These are phyloP conservation scores for Synergus japonicus DNA, from an alignment of 2,888 invertebrate species.

Conservation along the genomic window DNA sequence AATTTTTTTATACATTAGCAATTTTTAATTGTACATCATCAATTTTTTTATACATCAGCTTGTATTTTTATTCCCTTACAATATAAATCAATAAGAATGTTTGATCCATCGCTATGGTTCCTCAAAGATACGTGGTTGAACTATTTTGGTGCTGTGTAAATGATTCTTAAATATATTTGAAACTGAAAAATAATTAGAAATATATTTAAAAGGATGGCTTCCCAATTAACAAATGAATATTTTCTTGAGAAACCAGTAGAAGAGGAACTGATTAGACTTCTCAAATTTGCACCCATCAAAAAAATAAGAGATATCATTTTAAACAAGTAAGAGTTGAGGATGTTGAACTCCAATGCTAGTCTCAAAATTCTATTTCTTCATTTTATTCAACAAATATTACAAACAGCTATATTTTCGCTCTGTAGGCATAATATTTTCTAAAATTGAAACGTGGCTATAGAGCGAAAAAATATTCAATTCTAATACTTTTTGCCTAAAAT, in stretches of 20 bases:
- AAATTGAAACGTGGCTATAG: no score
- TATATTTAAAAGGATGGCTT: background rate
- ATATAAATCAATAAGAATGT: background rate
- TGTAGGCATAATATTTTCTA: no score
- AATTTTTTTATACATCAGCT: background rate
- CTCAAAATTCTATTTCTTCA: no score
- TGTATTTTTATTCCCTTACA: background rate
- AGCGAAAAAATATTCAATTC: no score
- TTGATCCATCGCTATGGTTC: background rate
- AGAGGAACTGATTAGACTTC: constrained; percentile 56
- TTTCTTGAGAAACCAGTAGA: constrained; percentile 47
- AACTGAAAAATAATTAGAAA: background rate
- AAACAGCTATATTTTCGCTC: no score
- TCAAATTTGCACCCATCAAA: constrained; percentile 52
- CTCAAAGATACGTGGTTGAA: background rate
- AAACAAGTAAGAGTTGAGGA: constrained; percentile 51
- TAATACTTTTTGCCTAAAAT: no score
- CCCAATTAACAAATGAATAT: background rate
- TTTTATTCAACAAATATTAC: no score
- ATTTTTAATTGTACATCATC: background rate
- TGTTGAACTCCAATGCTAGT: no score
- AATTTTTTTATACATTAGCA: background rate
- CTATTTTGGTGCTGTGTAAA: background rate
- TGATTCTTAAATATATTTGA: background rate
- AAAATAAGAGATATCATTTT: constrained; percentile 57